Base-by-base conservation (phyloP, 2,888 invertebrate species). In the Dendrolimus pini region DNA sequence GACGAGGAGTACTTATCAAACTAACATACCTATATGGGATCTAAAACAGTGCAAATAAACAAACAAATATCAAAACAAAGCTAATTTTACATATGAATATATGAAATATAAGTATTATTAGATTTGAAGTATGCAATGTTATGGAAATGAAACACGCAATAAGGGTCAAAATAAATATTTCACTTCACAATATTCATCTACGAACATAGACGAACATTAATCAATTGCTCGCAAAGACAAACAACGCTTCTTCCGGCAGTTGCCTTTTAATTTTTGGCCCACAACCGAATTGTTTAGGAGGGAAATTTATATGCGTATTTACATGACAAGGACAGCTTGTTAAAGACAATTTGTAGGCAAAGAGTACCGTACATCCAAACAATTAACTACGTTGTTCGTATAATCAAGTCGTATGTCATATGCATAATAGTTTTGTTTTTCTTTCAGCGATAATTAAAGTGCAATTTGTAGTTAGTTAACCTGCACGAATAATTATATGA, bases 401-500 rank as follows among this genome's bases (percentile, higher is more conserved):
- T 85, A 87, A 84, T 81, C 74, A 71, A 67, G 70, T 68, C 82
- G 68, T 83, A 83, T 78, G 70, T 83, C 80, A 80, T 65, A 70
- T 57, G 56, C 63, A 62, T 60, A 65, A 62, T 59, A 68, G 69
- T 65, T 72, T 79, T 73, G 69, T 75, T 74, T 76, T 70, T 69
- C 65, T 71, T 74, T 67, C 67, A 66, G 63, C 62, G 12, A 47
- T 47, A 47, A 10, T 47, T 12, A 47, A 12, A 47, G 47, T 47
- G 12, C 47, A 47, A 47, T 12, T 12, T 47, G 47, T 47, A 47
- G 47, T 12, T 47, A 7, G 12, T 47, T 47, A 30, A 30, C 30
- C 30, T 3, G 30, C 30, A 30, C 30, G 30, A 30, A 30, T 30
- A 30, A 6, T 30, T 30, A 30, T 30, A 30, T 30, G 30, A 30